Conservation (phyloP, 2,888 invertebrate species). For the Oligia strigilis region DNA sequence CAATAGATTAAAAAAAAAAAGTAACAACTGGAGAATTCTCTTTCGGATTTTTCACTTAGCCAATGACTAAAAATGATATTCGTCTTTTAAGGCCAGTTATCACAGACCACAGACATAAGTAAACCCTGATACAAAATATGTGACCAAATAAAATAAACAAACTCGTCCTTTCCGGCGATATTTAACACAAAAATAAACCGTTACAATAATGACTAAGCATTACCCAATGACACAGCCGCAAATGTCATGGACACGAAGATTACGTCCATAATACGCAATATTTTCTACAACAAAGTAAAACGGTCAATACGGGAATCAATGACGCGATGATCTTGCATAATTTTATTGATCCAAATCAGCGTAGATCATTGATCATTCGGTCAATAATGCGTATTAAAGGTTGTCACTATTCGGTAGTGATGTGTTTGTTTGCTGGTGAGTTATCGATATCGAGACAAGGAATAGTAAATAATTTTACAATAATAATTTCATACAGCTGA, state of each 20-base stretch:
- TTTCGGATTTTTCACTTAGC: background rate
- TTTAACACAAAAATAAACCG: conserved; percentile 65
- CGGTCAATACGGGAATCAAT: conserved; percentile 84
- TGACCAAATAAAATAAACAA: background rate
- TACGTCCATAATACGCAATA: conserved; percentile 70
- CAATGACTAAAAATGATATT: background rate
- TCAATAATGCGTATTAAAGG: conserved; percentile 85
- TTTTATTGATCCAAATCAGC: conserved; percentile 89
- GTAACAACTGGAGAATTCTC: background rate
- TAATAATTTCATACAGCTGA: background rate
- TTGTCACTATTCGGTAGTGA: conserved; percentile 79
- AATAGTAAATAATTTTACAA: background rate
- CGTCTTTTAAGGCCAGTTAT: background rate
- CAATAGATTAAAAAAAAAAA: background rate
- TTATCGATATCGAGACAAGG: conserved; percentile 61
- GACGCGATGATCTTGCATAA: conserved; percentile 88
- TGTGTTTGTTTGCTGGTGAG: conserved; percentile 37
- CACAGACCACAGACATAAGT: background rate
- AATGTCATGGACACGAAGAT: conserved; percentile 61
- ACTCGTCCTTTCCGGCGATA: conserved; percentile 18
- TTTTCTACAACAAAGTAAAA: conserved; percentile 78
- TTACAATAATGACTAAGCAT: conserved; percentile 65
- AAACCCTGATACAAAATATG: background rate
- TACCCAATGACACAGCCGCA: conserved; percentile 47
- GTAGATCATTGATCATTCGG: conserved; percentile 88